Percentiles rank a stretch among this genome's conserved stretches.
Conservation (phyloP, 1,140 invertebrate genomes). For the Brachionus calyciflorus region DNA sequence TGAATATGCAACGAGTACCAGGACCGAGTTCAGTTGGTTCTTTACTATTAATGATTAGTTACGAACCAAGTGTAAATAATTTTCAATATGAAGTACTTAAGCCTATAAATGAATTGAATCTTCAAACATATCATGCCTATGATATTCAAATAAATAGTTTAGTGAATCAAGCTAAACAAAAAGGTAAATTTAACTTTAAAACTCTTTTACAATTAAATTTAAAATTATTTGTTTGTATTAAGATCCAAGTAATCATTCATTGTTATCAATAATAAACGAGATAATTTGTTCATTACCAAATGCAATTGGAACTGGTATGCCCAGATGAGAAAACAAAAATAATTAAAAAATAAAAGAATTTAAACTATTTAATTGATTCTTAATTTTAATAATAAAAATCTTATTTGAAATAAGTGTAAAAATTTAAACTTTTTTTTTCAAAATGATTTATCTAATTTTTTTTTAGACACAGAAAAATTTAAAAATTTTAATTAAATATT, state of each 20-base stretch:
- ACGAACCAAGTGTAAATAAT: background rate
- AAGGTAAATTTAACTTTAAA: conserved; percentile 2
- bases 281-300: background rate
- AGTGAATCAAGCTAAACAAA: conserved; percentile 1
- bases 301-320: background rate
- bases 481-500: no score
- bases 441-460: no score
- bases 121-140: background rate
- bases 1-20: background rate
- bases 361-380: no score
- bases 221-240: background rate
- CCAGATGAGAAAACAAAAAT: no score
- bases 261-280: background rate
- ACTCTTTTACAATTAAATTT: background rate
- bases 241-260: background rate
- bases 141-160: conserved; percentile 13
- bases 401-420: no score
- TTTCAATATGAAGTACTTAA: conserved; percentile 32
- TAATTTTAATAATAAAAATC: no score
- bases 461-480: no score
- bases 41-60: background rate
- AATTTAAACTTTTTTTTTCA: no score
- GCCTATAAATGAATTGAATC: conserved; percentile 10
- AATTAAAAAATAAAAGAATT: no score
- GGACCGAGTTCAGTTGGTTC: background rate